Base-by-base conservation (phyloP, 2,113 vertebrate genomes). In the Lepisosteus osseus region DNA sequence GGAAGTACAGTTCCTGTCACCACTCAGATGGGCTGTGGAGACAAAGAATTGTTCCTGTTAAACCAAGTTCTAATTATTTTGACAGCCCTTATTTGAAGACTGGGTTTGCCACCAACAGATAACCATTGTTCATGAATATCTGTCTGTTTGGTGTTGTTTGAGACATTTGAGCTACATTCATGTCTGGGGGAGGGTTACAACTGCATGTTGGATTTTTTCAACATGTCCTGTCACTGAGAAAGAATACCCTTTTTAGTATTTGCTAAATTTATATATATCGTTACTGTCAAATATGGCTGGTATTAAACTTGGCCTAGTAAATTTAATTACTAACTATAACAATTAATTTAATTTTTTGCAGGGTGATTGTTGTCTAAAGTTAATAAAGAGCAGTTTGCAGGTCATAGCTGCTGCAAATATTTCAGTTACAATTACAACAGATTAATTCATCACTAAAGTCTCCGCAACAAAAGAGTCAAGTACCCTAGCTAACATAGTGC, bases 51-150 rank as follows among this genome's bases (percentile, higher is more conserved):
- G 66, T 77, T 75, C 74, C 74, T 73, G 61, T 65, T 67, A 70
- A 62, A 72, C 72, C 68, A 67, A 63, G 65, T 78, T 75, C 74
- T 78, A 83, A 83, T 83, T 74, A 77, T 79, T 77, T 76, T 82
- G 81, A 85, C 83, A 85, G 83, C 74, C 70, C 78, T 79, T 77
- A 79, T 78, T 77, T 75, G 54, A 45, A 63, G 68, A 59, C 61
- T 63, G 75, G 75, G 77, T 71, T 51, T 74, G 71, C 74, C 76
- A 76, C 72, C 69, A 83, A 82, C 81, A 80, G 72, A 79, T 83
- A 68, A 77, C 74, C 74, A 83, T 85, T 85, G 83, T 85, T 82
- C 72, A 44, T 57, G 72, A 76, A 80, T 82, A 79, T 85, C 78
- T 83, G 78, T 77, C 78, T 61, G 73, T 75, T 79, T 8, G 59